Conservation (phyloP, 1,140 invertebrate genomes). For the Lepidurus packardi region DNA sequence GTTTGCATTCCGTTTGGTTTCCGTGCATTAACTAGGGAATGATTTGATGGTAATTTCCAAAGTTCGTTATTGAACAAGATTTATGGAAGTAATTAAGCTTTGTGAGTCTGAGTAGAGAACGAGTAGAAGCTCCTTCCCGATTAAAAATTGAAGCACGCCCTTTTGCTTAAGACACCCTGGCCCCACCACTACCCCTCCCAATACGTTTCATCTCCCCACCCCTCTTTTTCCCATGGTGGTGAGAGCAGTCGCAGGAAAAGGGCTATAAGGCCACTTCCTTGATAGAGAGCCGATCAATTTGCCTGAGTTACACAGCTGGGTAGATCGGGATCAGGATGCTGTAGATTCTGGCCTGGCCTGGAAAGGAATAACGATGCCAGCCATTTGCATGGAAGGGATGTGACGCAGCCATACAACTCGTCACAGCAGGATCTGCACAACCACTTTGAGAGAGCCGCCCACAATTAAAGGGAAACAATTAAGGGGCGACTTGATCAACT, state of each 20-base stretch:
- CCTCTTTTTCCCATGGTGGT: background rate
- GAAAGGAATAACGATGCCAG: background rate
- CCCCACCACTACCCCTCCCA: background rate
- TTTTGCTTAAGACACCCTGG: constrained; percentile 7
- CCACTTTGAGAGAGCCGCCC: background rate
- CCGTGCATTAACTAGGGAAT: background rate
- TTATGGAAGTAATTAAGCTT: constrained; percentile 15
- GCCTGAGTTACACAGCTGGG: constrained; percentile 20
- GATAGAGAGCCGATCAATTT: constrained; percentile 21
- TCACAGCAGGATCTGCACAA: constrained; percentile 9
- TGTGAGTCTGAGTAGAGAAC: background rate
- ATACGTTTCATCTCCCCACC: background rate
- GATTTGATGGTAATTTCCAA: background rate
- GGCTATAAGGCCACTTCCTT: constrained; percentile 21
- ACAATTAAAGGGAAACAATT: constrained; percentile 7
- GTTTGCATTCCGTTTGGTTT: background rate
- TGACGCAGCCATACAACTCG: background rate
- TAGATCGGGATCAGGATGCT: constrained; percentile 18
- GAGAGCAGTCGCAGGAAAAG: constrained; percentile 18
- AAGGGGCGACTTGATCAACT: background rate
- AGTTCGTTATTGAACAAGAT: constrained; percentile 5
- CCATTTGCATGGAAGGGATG: constrained; percentile 12
- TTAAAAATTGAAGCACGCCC: constrained; percentile 14
- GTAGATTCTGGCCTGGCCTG: background rate
- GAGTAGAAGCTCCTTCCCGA: constrained; percentile 15